These are phyloP conservation scores for Ceuthmochares aereus DNA, from an alignment of 2,113 vertebrate species.

Conservation along the genomic window DNA sequence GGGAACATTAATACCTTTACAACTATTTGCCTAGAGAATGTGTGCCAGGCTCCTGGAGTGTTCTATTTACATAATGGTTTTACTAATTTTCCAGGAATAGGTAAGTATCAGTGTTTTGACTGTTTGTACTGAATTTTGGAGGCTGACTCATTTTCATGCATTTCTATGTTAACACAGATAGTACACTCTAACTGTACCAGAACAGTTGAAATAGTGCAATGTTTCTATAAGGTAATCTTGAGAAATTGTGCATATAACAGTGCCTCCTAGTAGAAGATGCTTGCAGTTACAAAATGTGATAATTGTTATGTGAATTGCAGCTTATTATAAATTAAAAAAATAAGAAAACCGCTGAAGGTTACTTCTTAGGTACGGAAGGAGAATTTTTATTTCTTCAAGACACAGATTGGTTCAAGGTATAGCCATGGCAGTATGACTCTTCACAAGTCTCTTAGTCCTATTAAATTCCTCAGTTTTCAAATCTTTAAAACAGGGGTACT, in stretches of 20 bases:
- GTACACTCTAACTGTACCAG: not conserved
- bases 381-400: not conserved
- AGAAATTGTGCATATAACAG: not conserved
- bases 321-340: not conserved
- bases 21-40: slow-evolving; percentile 3
- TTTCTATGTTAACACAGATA: not conserved
- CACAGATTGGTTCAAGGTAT: not conserved
- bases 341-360: not conserved
- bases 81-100: not conserved
- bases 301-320: not conserved
- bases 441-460: not conserved
- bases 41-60: not conserved
- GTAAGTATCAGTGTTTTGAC: not conserved
- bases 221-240: not conserved
- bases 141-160: not conserved
- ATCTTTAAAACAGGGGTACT: not conserved
- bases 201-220: not conserved
- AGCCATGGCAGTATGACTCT: not conserved
- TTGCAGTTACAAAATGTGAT: not conserved
- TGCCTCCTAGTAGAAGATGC: not conserved
- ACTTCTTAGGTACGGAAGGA: not conserved
- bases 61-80: not conserved
- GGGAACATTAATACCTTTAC: not conserved
- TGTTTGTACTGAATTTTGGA: not conserved
- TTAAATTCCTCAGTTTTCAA: not conserved